These are phyloP conservation scores for Conomelus anceps DNA, from an alignment of 2,888 invertebrate genomes.

Conservation along the genomic window DNA sequence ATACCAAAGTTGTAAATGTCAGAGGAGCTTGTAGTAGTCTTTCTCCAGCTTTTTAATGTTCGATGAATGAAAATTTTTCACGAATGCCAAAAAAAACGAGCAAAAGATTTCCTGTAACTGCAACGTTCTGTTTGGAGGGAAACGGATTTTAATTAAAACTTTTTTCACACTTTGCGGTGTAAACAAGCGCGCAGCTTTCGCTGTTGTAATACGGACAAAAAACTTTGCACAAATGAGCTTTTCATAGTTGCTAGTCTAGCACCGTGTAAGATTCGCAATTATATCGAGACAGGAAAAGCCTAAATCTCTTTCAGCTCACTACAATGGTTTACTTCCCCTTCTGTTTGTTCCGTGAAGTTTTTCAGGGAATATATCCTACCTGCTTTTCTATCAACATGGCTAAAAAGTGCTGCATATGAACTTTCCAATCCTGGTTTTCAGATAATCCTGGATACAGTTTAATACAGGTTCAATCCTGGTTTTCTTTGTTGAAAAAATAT, in stretches of 20 bases:
- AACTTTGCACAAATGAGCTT: neutral
- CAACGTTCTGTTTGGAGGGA: neutral
- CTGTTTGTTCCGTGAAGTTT: neutral
- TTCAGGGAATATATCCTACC: neutral
- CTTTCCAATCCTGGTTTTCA: no score
- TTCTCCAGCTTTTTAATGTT: neutral
- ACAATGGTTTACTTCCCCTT: neutral
- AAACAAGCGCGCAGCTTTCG: neutral
- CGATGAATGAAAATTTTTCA: neutral
- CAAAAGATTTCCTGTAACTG: neutral
- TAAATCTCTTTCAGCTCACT: neutral
- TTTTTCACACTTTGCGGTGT: neutral
- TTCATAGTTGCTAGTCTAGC: neutral
- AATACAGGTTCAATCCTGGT: no score
- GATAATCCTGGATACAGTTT: no score
- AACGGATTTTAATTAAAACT: neutral
- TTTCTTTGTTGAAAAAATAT: no score
- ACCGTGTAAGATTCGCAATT: neutral
- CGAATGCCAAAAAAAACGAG: neutral
- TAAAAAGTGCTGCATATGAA: no score
- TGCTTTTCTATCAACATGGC: no score
- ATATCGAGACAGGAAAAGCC: neutral
- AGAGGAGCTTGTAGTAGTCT: neutral
- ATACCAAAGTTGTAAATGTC: neutral
- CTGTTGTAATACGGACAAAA: neutral